These are phyloP conservation scores for Camelus dromedarius DNA, from an alignment of 2,113 vertebrate genomes.

Conservation along the genomic window DNA sequence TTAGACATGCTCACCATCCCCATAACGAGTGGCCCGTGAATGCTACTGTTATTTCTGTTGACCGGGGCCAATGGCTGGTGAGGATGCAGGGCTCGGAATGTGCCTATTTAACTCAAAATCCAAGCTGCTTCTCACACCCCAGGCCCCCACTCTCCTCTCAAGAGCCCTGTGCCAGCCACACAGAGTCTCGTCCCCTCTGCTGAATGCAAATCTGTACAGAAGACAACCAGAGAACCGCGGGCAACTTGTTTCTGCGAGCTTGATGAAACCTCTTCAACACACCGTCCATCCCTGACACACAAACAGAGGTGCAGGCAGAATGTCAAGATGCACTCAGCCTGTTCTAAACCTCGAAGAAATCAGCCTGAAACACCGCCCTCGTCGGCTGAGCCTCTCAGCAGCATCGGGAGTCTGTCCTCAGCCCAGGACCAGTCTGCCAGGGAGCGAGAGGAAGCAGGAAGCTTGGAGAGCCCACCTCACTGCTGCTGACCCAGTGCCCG, in stretches of 20 bases:
- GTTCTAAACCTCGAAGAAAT: neutral
- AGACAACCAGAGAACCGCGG: neutral
- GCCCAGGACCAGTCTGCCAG: neutral
- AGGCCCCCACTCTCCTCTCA: neutral
- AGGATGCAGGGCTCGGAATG: neutral
- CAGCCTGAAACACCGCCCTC: neutral
- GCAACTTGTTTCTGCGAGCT: neutral
- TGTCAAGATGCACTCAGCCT: neutral
- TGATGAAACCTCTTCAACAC: neutral
- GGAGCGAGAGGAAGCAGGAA: neutral
- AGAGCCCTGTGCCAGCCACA: no score
- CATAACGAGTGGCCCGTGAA: neutral
- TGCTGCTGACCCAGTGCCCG: neutral
- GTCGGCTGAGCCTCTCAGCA: neutral
- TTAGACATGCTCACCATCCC: neutral
- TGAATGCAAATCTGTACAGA: neutral
- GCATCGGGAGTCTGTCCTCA: conserved; percentile 52
- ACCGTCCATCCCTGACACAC: neutral
- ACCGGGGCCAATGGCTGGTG: accelerated
- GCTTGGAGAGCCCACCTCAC: neutral
- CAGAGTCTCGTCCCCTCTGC: neutral
- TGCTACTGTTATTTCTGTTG: no score
- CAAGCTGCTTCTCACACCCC: neutral
- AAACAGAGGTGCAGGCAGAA: neutral
- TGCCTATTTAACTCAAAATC: neutral